Evolutionary conservation across 2,888 invertebrate species (phyloP).

Genomic region (Mycalesis mineus): DNA sequence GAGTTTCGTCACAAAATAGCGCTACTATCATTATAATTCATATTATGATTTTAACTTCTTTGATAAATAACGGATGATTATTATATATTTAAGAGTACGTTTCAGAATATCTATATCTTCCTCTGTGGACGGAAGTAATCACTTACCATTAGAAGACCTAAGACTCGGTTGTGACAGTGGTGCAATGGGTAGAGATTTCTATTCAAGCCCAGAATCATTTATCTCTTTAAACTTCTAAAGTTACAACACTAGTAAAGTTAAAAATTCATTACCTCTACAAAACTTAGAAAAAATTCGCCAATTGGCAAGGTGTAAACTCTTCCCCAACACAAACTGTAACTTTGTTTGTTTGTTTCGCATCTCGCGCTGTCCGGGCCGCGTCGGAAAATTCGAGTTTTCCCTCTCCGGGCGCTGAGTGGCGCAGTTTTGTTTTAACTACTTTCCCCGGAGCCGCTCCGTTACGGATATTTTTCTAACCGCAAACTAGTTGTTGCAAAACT

Average conservation of each 20-base stretch:
- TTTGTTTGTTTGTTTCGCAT: conserved; percentile 21
- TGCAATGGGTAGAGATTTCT: too few relatives aligned
- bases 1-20: too few relatives aligned
- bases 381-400: conserved; percentile 19
- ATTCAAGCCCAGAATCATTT: too few relatives aligned
- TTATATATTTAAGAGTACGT: too few relatives aligned
- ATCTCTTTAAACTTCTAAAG: too few relatives aligned
- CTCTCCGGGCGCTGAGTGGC: conserved; percentile 24
- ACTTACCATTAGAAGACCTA: too few relatives aligned
- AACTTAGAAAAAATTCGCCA: conserved; percentile 3
- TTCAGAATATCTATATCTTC: too few relatives aligned
- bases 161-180: too few relatives aligned
- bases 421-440: conserved; percentile 29
- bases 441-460: conserved; percentile 28
- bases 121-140: too few relatives aligned
- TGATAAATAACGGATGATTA: too few relatives aligned
- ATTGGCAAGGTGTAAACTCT: conserved; percentile 19
- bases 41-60: too few relatives aligned
- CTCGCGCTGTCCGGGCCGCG: conserved; percentile 11
- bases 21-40: too few relatives aligned
- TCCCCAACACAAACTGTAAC: conserved; percentile 16
- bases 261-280: background rate
- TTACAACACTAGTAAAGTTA: background rate
- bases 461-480: conserved; percentile 20
- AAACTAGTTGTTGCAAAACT: background rate